Evolutionary conservation across 2,888 invertebrate species (phyloP), one percentile per base, ranked within the genome.

Genomic region (Caenorhabditis drosophilae): DNA sequence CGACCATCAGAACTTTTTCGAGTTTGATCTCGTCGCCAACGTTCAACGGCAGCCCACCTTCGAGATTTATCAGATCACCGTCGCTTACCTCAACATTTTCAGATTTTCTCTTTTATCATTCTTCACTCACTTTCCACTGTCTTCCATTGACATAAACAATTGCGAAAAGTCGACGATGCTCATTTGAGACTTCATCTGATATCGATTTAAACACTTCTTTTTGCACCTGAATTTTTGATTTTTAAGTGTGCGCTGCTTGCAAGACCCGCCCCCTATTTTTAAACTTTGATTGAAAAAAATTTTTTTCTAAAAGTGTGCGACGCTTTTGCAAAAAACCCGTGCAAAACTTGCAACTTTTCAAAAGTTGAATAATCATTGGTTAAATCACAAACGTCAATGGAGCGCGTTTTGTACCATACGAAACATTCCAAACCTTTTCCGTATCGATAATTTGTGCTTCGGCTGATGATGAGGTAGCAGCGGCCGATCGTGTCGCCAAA

Each of bases 1-100:
- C 86, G 38, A 85, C 85, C 74, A 85, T 66, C 55, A 86, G 70
- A 11, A 86, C 85, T 84, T 86, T 86, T 72, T 87, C 86, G 38
- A 86, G 67, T 41, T 84, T 78, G 31, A 86, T 85, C 56, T 80
- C 77, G 51, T 86, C 86, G 2, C 86, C 86, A 49, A 85, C 81
- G 42, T 84, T 82, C 7, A 85, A 82, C n/a, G 83, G 83, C 31
- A 85, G 83, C 47, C 80, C 77, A 34, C 83, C 81, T 34, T 84
- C 78, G 36, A 79, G 35, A 12, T 85, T 79, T 23, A 85, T 76
- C 15, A 86, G 69, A 38, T 86, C 81, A 62, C 85, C 86, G 40
- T 56, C 48, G n/a, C 60, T 67, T 27, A 72, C 69, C 68, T 72
- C 9, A 38, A 16, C 31, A 18, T 34, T 47, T 31, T 22, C 9